These are phyloP conservation scores for Sander lucioperca DNA, from an alignment of 2,113 vertebrate species.

Conservation along the genomic window DNA sequence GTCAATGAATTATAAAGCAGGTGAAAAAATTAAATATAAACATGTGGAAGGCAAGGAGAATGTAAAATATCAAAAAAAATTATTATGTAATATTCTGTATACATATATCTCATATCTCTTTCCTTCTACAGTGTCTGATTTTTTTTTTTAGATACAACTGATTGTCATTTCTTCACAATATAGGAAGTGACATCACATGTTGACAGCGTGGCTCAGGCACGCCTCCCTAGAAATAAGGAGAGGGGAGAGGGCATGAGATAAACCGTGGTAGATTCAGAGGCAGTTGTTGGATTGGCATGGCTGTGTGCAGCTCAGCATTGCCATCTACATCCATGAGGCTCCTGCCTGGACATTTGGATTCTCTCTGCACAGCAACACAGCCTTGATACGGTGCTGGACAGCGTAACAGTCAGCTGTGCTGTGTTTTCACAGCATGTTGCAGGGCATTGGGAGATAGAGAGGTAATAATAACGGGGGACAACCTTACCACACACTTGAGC, in stretches of 20 bases:
- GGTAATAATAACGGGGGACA: conserved; percentile 54
- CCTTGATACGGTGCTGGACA: conserved; percentile 64
- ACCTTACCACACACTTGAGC: conserved; percentile 72
- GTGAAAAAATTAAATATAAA: not conserved
- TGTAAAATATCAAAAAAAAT: not conserved
- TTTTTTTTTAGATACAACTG: conserved; percentile 23
- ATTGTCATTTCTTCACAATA: conserved; percentile 47
- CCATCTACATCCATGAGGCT: conserved; percentile 68
- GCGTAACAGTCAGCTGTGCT: conserved; percentile 57
- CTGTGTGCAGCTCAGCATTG: conserved; percentile 63
- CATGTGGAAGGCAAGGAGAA: not conserved
- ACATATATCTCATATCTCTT: no score
- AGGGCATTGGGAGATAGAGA: conserved; percentile 53
- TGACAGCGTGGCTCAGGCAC: conserved; percentile 76
- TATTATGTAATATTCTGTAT: not conserved
- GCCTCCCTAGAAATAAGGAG: conserved; percentile 72
- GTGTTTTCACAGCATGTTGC: conserved; percentile 67
- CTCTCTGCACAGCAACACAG: conserved; percentile 74
- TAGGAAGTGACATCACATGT: conserved; percentile 86
- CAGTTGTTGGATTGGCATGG: conserved; percentile 70
- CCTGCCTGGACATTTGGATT: conserved; percentile 72
- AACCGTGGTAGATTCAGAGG: conserved; percentile 69
- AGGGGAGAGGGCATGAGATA: conserved; percentile 65
- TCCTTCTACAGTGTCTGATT: no score
- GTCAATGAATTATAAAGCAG: not conserved